Conservation (phyloP, 2,113 vertebrate genomes). For the Laticauda colubrina region DNA sequence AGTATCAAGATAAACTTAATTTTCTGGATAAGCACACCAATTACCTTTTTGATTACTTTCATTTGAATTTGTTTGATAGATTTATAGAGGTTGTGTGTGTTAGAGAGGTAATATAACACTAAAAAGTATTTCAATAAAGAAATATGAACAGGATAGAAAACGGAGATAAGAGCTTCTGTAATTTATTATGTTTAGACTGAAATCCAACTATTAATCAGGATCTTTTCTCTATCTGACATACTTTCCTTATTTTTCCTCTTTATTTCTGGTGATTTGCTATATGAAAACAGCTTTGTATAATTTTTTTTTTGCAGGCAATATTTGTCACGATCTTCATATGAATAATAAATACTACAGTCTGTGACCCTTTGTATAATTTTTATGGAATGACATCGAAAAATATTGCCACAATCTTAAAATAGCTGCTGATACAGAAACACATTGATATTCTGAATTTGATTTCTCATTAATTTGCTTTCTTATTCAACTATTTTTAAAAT, state of each 20-base stretch:
- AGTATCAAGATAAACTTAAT: neutral
- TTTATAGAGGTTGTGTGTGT: neutral
- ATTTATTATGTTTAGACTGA: neutral
- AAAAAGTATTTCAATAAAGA: neutral
- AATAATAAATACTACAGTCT: neutral
- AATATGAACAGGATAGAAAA: neutral
- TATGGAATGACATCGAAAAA: neutral
- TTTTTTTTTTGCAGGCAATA: neutral
- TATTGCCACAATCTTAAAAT: neutral
- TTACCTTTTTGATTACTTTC: neutral
- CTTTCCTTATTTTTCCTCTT: neutral
- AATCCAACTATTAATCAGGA: neutral
- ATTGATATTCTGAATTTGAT: neutral
- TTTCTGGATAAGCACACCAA: neutral
- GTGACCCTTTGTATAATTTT: neutral
- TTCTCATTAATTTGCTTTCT: neutral
- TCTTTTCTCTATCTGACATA: neutral
- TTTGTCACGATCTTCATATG: neutral
- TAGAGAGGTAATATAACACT: neutral
- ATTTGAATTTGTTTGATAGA: neutral
- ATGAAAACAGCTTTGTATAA: neutral
- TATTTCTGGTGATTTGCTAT: neutral
- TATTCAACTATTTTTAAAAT: neutral
- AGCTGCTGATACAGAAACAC: neutral
- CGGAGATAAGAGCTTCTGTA: neutral